These are phyloP conservation scores for Spodoptera frugiperda DNA, from an alignment of 1,140 invertebrate species.

Conservation along the genomic window DNA sequence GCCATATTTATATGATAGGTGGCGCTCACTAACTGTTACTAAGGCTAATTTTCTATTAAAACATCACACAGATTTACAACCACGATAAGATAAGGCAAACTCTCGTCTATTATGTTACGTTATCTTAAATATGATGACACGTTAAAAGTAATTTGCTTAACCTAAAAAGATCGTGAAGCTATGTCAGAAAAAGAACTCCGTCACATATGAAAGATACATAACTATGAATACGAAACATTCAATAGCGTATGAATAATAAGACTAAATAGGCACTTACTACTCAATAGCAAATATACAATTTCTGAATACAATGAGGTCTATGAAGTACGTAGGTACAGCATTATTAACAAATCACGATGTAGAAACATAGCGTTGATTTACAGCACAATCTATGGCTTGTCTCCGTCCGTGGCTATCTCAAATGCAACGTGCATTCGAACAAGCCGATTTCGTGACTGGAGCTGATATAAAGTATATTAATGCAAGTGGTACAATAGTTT, in stretches of 20 bases:
- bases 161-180: conserved; percentile 15
- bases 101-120: conserved; percentile 10
- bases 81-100: conserved; percentile 34
- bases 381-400: conserved; percentile 41
- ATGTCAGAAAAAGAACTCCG: neutral
- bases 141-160: conserved; percentile 17
- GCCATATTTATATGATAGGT: conserved; percentile 47
- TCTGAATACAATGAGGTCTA: conserved; percentile 19
- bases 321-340: neutral
- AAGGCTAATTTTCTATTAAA: conserved; percentile 36
- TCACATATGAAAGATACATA: neutral
- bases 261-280: neutral
- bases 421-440: conserved; percentile 47
- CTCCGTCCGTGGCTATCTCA: conserved; percentile 34
- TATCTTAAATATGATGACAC: conserved; percentile 17
- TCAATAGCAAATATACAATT: conserved; percentile 11
- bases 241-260: conserved; percentile 26
- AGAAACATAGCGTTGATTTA: conserved; percentile 42
- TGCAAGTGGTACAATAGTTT: conserved; percentile 59
- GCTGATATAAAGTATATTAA: conserved; percentile 53
- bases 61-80: conserved; percentile 33
- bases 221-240: conserved; percentile 7
- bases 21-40: conserved; percentile 34
- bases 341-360: conserved; percentile 38
- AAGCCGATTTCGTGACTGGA: conserved; percentile 51